phyloP scores from a whole-genome alignment of 1,140 invertebrate genomes.

The Drosophila willistoni region DNA sequence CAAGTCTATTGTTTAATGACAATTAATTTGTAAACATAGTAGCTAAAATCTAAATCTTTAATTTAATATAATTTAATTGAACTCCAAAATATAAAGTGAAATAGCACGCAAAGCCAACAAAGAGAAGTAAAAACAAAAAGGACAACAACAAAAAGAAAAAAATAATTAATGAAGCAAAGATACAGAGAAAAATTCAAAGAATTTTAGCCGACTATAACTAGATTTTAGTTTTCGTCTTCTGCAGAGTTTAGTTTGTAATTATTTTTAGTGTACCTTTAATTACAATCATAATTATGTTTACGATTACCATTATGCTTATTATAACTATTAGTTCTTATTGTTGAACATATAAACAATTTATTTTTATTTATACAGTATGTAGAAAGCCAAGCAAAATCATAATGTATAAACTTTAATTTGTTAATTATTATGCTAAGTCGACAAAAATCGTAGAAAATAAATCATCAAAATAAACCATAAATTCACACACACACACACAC shows the following conservation, averaged over 20 bases:
- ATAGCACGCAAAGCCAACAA: not conserved
- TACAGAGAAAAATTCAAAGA: slow-evolving; percentile 62
- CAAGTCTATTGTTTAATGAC: slow-evolving; percentile 48
- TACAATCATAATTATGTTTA: slow-evolving; percentile 46
- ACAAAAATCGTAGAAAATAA: slow-evolving; percentile 46
- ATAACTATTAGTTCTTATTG: slow-evolving; percentile 60
- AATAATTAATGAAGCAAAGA: not conserved
- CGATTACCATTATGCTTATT: slow-evolving; percentile 50
- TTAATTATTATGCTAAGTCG: slow-evolving; percentile 59
- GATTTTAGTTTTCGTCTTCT: slow-evolving; percentile 54
- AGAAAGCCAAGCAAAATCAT: slow-evolving; percentile 59
- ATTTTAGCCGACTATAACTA: slow-evolving; percentile 69
- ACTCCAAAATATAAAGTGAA: slow-evolving; percentile 39
- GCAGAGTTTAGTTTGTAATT: slow-evolving; percentile 63
- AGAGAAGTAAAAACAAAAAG: slow-evolving; percentile 26
- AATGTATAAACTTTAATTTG: slow-evolving; percentile 68
- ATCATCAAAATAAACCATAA: slow-evolving; percentile 42
- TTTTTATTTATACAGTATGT: slow-evolving; percentile 41
- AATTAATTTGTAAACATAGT: slow-evolving; percentile 42
- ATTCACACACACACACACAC: not conserved
- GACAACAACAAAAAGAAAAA: slow-evolving; percentile 8
- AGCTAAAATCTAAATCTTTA: slow-evolving; percentile 48
- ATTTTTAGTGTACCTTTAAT: slow-evolving; percentile 52
- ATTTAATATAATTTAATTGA: slow-evolving; percentile 59
- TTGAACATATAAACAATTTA: slow-evolving; percentile 69